Conservation (phyloP, 2,797 vertebrate species). For the Darevskia nairensis region DNA sequence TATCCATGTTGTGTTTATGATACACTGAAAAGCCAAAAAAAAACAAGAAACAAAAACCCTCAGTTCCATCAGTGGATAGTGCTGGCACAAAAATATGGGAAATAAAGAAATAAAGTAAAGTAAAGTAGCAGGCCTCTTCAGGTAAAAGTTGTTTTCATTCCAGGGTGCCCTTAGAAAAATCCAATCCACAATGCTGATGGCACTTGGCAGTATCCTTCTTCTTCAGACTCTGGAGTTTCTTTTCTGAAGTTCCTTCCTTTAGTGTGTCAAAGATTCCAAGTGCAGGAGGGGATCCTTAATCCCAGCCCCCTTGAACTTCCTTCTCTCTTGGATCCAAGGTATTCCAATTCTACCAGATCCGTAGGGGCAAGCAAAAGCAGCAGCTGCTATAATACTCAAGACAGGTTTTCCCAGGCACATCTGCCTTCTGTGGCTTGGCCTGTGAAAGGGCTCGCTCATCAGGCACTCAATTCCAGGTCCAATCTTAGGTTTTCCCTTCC, state of each 20-base stretch:
- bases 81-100: background rate
- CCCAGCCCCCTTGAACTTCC: background rate
- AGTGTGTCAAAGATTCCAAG: background rate
- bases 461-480: background rate
- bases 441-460: background rate
- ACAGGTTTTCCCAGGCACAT: background rate
- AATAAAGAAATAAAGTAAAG: background rate
- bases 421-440: background rate
- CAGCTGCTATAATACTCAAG: background rate
- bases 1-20: background rate
- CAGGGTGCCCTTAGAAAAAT: background rate
- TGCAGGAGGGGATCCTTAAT: background rate
- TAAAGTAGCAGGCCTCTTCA: background rate
- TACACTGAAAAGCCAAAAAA: background rate
- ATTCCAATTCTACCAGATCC: background rate
- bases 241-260: background rate
- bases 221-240: background rate
- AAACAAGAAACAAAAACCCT: background rate
- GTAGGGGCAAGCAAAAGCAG: background rate
- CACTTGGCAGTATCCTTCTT: background rate
- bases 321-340: constrained; percentile 8
- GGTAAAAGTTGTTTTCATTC: background rate
- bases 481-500: background rate
- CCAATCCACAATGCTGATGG: background rate
- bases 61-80: background rate